Conservation (phyloP, 2,113 vertebrate genomes). For the Xenopus borealis region DNA sequence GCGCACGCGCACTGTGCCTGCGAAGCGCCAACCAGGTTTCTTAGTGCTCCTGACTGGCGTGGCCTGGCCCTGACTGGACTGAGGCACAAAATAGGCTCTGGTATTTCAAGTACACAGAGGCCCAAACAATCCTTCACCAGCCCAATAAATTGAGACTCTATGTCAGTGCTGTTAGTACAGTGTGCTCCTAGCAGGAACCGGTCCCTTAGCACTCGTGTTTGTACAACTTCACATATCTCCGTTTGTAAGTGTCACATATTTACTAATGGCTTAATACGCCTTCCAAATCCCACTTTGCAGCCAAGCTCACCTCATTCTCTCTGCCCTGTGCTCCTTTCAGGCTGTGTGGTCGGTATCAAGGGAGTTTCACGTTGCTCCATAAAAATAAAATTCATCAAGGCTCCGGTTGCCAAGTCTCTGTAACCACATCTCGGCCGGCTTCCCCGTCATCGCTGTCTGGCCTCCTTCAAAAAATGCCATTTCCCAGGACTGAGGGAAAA, state of each 20-base stretch:
- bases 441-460: conserved; percentile 39
- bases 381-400: conserved; percentile 40
- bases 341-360: conserved; percentile 44
- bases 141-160: too few relatives aligned
- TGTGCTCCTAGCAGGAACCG: too few relatives aligned
- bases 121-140: too few relatives aligned
- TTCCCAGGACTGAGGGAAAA: conserved; percentile 26
- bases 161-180: too few relatives aligned
- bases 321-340: conserved; percentile 35
- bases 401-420: conserved; percentile 34
- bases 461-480: conserved; percentile 36
- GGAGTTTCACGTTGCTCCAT: conserved; percentile 41
- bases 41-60: too few relatives aligned
- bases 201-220: too few relatives aligned
- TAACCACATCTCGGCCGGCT: conserved; percentile 45
- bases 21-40: too few relatives aligned
- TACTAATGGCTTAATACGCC: conserved; percentile 3
- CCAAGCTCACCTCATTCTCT: conserved; percentile 25
- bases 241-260: neutral
- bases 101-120: too few relatives aligned
- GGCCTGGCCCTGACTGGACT: too few relatives aligned
- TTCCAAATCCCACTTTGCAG: conserved; percentile 16
- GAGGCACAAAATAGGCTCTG: too few relatives aligned
- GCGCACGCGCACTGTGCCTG: too few relatives aligned
- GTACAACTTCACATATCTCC: neutral